Evolutionary conservation across 1,140 invertebrate species (phyloP).

Genomic region (Temnothorax nylanderi): DNA sequence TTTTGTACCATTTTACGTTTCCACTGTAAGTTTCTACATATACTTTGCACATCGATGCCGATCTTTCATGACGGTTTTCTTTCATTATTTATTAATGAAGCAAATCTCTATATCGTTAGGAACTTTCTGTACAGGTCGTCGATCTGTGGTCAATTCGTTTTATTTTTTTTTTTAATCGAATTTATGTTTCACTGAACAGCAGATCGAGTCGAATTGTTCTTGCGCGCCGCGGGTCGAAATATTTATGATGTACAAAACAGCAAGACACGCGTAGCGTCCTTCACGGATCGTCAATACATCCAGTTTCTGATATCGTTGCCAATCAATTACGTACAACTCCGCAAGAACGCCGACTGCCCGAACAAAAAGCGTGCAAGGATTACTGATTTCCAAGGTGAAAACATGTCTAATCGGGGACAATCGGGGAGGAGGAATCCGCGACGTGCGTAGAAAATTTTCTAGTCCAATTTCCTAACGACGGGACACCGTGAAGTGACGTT

Average conservation of each 20-base stretch:
- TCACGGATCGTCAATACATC: not conserved
- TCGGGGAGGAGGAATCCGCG: not conserved
- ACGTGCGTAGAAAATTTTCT: constrained; percentile 6
- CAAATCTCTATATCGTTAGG: not conserved
- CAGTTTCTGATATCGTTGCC: not conserved
- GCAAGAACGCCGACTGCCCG: not conserved
- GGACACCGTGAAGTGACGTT: constrained; percentile 10
- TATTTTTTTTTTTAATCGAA: too few species aligned
- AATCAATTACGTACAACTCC: not conserved
- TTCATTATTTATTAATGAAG: not conserved
- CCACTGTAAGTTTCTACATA: not conserved
- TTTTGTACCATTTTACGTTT: not conserved
- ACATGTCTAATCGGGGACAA: not conserved
- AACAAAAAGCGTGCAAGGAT: not conserved
- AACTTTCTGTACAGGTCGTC: not conserved
- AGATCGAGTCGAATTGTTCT: not conserved
- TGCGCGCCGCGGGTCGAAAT: not conserved
- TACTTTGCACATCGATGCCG: not conserved
- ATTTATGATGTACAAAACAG: not conserved
- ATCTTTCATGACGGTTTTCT: not conserved
- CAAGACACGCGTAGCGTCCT: not conserved
- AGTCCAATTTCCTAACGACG: constrained; percentile 29
- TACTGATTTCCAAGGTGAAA: not conserved
- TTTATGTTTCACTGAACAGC: not conserved
- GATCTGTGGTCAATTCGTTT: not conserved